Conservation (phyloP, 1,140 invertebrate genomes). For the Platorchestia sp. region DNA sequence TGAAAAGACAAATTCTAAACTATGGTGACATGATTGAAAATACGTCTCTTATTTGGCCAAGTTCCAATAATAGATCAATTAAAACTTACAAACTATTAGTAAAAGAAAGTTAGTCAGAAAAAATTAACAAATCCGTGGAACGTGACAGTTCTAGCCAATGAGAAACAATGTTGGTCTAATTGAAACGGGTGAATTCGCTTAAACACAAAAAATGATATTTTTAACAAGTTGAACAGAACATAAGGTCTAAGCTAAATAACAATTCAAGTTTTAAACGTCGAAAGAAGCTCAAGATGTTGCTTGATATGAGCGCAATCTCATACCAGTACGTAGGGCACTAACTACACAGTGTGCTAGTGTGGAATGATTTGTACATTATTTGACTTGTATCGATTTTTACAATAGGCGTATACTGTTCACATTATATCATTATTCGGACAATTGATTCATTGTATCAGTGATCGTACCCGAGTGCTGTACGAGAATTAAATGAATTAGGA, state of each 20-base stretch:
- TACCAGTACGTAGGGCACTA: not conserved
- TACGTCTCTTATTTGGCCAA: too few species aligned
- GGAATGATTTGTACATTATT: not conserved
- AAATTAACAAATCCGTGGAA: too few species aligned
- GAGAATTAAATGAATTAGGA: not conserved
- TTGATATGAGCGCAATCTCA: not conserved
- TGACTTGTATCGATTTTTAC: not conserved
- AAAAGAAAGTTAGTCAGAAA: too few species aligned
- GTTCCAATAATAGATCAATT: too few species aligned
- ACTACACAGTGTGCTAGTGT: too few species aligned
- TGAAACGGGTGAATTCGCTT: not conserved
- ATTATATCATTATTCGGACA: too few species aligned
- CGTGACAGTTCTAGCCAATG: too few species aligned
- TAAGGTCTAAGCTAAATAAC: not conserved
- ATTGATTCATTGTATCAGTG: too few species aligned
- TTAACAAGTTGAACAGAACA: not conserved
- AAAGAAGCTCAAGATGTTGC: not conserved
- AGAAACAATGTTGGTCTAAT: too few species aligned
- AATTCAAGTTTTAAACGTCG: not conserved
- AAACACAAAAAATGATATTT: not conserved
- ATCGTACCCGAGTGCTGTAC: not conserved
- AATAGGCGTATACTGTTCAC: not conserved
- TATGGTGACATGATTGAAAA: too few species aligned
- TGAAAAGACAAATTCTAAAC: too few species aligned
- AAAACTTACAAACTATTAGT: too few species aligned